phyloP scores from a whole-genome alignment of 2,888 invertebrate genomes.

The Noctuana brunneofusca region DNA sequence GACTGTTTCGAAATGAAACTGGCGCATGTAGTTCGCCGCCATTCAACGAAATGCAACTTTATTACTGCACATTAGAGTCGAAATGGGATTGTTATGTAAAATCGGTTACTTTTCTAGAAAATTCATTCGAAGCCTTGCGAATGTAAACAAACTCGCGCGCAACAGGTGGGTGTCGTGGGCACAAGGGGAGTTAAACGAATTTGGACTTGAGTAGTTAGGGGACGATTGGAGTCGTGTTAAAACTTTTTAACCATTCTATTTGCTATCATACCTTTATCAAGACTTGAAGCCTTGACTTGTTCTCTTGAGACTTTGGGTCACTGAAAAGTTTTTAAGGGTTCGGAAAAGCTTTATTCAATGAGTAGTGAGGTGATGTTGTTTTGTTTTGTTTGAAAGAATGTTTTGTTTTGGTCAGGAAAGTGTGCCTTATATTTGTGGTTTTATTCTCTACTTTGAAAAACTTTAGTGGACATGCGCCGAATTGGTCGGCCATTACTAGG shows the following conservation, averaged over 20 bases:
- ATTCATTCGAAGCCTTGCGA: slow-evolving; percentile 50
- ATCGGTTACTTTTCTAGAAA: slow-evolving; percentile 50
- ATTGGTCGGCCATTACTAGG: too few species aligned
- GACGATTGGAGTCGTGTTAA: slow-evolving; percentile 5
- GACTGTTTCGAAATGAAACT: slow-evolving; percentile 41
- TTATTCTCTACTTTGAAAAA: background rate
- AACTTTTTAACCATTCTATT: slow-evolving; percentile 25
- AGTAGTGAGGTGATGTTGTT: background rate
- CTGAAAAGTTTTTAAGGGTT: background rate
- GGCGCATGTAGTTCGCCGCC: slow-evolving; percentile 22
- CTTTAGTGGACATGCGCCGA: too few species aligned
- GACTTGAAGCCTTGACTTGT: background rate
- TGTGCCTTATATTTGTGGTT: background rate
- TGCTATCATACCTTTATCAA: slow-evolving; percentile 19
- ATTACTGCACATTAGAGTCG: slow-evolving; percentile 22
- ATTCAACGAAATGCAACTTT: slow-evolving; percentile 29
- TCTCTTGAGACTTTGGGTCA: background rate
- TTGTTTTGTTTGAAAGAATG: background rate
- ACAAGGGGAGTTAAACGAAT: slow-evolving; percentile 20
- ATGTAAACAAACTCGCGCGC: slow-evolving; percentile 64
- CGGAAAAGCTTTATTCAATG: background rate
- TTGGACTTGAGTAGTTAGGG: slow-evolving; percentile 13
- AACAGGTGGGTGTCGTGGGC: slow-evolving; percentile 52
- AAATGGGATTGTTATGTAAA: slow-evolving; percentile 33
- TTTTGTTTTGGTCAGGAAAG: background rate